phyloP scores from a whole-genome alignment of 2,888 invertebrate genomes.

The Lissocephala sabroskyi region DNA sequence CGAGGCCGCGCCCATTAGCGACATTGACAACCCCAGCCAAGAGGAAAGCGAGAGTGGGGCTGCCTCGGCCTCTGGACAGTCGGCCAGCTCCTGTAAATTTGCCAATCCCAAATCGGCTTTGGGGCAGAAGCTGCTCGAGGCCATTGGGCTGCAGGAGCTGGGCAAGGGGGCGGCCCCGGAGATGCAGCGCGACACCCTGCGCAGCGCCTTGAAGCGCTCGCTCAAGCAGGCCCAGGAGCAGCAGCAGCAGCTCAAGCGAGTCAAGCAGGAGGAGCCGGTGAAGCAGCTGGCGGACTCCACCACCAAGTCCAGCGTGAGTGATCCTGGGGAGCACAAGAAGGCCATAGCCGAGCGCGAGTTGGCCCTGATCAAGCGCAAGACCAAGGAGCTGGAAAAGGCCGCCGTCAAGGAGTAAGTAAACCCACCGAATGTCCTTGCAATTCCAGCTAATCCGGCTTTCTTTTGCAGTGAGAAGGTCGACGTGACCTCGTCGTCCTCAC shows the following conservation, averaged over 20 bases:
- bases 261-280: conserved; percentile 55
- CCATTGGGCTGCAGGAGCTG: conserved; percentile 59
- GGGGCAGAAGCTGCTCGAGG: conserved; percentile 64
- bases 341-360: conserved; percentile 47
- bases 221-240: conserved; percentile 65
- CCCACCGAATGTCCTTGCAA: neutral
- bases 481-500: conserved; percentile 49
- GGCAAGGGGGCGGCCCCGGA: conserved; percentile 32
- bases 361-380: conserved; percentile 48
- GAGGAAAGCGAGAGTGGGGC: neutral
- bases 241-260: conserved; percentile 51
- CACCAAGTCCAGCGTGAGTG: conserved; percentile 48
- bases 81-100: conserved; percentile 27
- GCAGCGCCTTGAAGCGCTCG: conserved; percentile 61
- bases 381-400: conserved; percentile 18
- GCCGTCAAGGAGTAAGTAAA: neutral
- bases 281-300: conserved; percentile 67
- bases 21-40: neutral
- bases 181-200: conserved; percentile 47
- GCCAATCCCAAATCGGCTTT: conserved; percentile 45
- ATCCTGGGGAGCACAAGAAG: conserved; percentile 48
- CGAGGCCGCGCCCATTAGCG: conserved; percentile 10
- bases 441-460: neutral
- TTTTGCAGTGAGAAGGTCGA: conserved; percentile 41
- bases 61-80: conserved; percentile 4